phyloP scores from a whole-genome alignment of 2,113 vertebrate genomes.

The Passerina amoena region DNA sequence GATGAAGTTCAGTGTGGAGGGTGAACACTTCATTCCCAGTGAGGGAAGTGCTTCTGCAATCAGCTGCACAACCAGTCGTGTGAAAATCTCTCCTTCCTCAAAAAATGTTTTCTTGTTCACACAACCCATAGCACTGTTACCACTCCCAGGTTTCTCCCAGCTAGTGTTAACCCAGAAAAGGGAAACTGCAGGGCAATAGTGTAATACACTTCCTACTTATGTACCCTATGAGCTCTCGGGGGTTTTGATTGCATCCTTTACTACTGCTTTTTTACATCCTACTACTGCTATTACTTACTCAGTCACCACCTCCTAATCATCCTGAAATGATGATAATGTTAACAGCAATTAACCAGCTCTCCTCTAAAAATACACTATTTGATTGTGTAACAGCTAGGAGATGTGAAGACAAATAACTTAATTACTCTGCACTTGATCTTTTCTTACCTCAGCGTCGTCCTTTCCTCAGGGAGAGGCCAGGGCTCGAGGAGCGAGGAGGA shows the following conservation, averaged over 20 bases:
- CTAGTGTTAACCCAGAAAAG: neutral
- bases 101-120: neutral
- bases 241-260: neutral
- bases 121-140: neutral
- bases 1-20: neutral
- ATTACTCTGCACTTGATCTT: neutral
- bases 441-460: neutral
- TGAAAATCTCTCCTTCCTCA: neutral
- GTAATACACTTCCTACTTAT: neutral
- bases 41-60: neutral
- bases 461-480: neutral
- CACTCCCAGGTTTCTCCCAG: neutral
- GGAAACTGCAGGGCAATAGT: neutral
- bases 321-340: neutral
- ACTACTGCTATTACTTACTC: neutral
- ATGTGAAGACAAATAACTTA: neutral
- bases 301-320: neutral
- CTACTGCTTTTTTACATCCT: neutral
- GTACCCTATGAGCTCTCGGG: neutral
- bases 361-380: neutral
- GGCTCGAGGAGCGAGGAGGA: neutral
- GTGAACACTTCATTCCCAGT: neutral
- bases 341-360: neutral
- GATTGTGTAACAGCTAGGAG: neutral
- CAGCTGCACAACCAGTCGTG: neutral